Evolutionary conservation across 2,888 invertebrate species (phyloP).

Genomic region (Mesorhabditis spiculigera): DNA sequence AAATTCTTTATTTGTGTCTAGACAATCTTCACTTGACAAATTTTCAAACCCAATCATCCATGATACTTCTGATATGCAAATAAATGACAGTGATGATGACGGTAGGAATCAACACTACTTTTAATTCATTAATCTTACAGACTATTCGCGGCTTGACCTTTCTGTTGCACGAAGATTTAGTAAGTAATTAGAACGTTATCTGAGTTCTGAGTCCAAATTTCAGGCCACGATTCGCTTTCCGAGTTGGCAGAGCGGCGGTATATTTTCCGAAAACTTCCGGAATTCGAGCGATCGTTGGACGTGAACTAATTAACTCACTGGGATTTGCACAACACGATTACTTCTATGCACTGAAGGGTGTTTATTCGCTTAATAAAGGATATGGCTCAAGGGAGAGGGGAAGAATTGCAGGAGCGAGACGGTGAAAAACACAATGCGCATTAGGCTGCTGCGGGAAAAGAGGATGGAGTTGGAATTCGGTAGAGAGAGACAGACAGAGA

Average conservation of each 20-base stretch:
- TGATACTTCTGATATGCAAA: not conserved
- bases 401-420: not conserved
- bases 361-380: not conserved
- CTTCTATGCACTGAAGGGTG: not conserved
- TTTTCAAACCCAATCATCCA: not conserved
- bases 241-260: not conserved
- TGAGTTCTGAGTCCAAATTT: not conserved
- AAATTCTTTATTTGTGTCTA: not conserved
- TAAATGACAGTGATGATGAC: slow-evolving; percentile 3
- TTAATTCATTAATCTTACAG: not conserved
- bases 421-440: not conserved
- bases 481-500: too few species aligned
- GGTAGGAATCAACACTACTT: not conserved
- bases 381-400: not conserved
- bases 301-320: not conserved
- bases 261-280: slow-evolving; percentile 6
- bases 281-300: slow-evolving; percentile 2
- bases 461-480: too few species aligned
- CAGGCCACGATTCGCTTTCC: not conserved
- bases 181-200: not conserved
- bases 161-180: not conserved
- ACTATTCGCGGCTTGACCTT: not conserved
- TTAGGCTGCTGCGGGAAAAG: too few species aligned
- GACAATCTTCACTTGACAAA: not conserved
- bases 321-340: not conserved